phyloP scores from a whole-genome alignment of 2,888 invertebrate genomes.

The Lasioglossum zephyrum region DNA sequence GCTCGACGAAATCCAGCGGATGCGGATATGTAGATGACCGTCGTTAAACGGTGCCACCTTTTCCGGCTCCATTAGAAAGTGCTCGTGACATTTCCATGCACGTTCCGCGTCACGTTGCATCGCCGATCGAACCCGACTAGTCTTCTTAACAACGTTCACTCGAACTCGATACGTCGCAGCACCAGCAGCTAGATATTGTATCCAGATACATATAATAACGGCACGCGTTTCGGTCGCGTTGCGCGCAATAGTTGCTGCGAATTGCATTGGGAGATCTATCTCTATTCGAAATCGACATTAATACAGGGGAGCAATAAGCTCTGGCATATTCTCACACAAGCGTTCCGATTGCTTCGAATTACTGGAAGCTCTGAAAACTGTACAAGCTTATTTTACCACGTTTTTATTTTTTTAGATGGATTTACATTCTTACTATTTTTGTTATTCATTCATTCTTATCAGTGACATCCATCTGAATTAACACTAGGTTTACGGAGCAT shows the following conservation, averaged over 20 bases:
- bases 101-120: conserved; percentile 40
- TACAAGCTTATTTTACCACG: no score
- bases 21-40: conserved; percentile 29
- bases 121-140: conserved; percentile 34
- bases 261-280: conserved; percentile 2
- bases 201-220: neutral
- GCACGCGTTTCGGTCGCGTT: neutral
- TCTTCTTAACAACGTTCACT: conserved; percentile 44
- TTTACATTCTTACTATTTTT: no score
- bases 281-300: neutral
- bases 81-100: conserved; percentile 63
- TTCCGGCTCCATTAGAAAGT: conserved; percentile 65
- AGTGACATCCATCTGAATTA: no score
- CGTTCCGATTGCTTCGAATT: no score
- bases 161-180: conserved; percentile 11
- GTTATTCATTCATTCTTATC: no score
- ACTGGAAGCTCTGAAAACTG: no score
- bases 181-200: neutral
- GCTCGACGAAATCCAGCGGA: conserved; percentile 14
- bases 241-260: neutral
- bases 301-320: no score
- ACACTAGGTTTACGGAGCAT: no score
- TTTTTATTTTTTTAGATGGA: no score
- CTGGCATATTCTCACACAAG: no score
- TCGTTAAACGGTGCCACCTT: conserved; percentile 50